Base-by-base conservation (phyloP, 2,888 invertebrate species). In the Panorpa germanica region DNA sequence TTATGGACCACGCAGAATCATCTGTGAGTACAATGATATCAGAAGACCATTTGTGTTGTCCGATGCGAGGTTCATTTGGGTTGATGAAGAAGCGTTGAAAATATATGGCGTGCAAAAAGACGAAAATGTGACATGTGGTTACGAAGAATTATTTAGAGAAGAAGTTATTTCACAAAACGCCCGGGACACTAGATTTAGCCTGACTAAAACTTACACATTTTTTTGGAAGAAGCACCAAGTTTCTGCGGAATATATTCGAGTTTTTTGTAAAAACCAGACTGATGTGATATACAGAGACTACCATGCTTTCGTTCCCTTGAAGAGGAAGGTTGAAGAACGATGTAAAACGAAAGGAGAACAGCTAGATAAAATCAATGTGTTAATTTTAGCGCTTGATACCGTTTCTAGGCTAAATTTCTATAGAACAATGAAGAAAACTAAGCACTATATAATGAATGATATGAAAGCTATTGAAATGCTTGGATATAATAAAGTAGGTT, bases 401-500 rank as follows among this genome's bases (percentile, higher is more conserved):
- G 64, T 83, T 24, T 83, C 83, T 3, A 59, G 82, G 38, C 53
- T 78, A 38, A 81, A 81, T 51, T 70, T 82, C 40, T 65, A 75
- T 39, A 63, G 83, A 33, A 75, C 75, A 39, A 72, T 83, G 72
- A 75, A 76, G 1, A 61, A 60, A 45, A 80, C 78, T 1, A 54
- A 61, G 36, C n/a, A n/a, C n/a, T n/a, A n/a, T n/a, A n/a, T n/a
- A n/a, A n/a, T n/a, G n/a, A n/a, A n/a, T n/a, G 47, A 61, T 12
- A 53, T 76, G 35, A 61, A 59, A 5, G 72, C 72, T 25, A 57
- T 76, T 33, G 80, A 80, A 48, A 57, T 88, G 45, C 45, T 71
- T 30, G 86, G 85, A 2, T 83, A 83, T 50, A 82, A 76, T 46
- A 88, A 86, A 61, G 74, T 86, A 5, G 86, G 70, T 3, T 85